These are phyloP conservation scores for Buteo buteo DNA, from an alignment of 2,113 vertebrate species.

Conservation along the genomic window DNA sequence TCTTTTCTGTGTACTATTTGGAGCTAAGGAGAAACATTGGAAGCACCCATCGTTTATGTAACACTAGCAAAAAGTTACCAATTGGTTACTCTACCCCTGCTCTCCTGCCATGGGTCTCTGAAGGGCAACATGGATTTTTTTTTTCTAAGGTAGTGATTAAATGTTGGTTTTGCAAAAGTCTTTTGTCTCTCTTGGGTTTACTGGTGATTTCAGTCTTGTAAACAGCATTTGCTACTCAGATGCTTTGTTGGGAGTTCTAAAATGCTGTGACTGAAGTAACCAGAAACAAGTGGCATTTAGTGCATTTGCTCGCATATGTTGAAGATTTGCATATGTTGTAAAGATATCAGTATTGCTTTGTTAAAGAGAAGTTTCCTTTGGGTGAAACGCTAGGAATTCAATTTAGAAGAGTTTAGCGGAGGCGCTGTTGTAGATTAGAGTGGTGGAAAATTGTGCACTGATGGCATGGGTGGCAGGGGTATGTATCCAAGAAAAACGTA, in stretches of 20 bases:
- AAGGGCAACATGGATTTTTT: not conserved
- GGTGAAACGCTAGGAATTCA: not conserved
- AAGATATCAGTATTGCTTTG: not conserved
- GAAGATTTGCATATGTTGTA: not conserved
- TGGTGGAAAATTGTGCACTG: not conserved
- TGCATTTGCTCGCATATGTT: not conserved
- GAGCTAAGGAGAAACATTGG: not conserved
- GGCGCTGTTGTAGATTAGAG: not conserved
- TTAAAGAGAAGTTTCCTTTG: not conserved
- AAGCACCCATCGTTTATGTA: not conserved
- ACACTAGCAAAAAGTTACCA: not conserved
- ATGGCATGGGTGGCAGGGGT: not conserved
- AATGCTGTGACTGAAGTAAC: not conserved
- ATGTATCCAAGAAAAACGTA: not conserved
- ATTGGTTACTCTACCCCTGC: not conserved
- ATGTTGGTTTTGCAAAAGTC: not conserved
- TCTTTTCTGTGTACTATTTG: not conserved
- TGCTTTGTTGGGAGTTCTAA: not conserved
- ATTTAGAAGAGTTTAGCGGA: not conserved
- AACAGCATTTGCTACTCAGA: not conserved
- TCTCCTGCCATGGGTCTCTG: not conserved
- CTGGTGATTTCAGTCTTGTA: not conserved
- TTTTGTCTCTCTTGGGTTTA: not conserved
- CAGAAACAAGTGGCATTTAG: not conserved
- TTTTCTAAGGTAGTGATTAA: not conserved